Base-by-base conservation (phyloP, 2,888 invertebrate genomes). In the Ceraclea dissimilis region DNA sequence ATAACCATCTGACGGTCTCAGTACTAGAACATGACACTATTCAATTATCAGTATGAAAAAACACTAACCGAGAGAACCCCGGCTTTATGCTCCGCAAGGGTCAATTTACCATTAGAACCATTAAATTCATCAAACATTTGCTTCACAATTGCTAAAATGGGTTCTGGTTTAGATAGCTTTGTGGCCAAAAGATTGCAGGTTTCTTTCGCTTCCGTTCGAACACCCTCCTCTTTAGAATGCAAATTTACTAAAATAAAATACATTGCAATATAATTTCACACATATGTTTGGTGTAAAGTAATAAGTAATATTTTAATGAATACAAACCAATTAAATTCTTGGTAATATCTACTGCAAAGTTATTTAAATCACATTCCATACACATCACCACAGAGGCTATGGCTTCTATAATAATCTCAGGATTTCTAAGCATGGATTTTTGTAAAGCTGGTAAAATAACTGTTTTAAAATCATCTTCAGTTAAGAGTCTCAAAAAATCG, bases 351-450 rank as follows among this genome's bases (percentile, higher is more conserved):
- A 80, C 70, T 5, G 87, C 86, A 69, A 88, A 85, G 50, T 82
- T 81, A 67, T 91, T 92, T 21, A 95, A 76, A 67, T 91, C 88
- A 2, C 93, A 71, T 53, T 82, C 78, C 5, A 93, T 68, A 52
- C 84, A 84, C 6, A 79, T 78, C 20, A 95, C 71, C 58, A 94
- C 84, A 49, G 85, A 78, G 0, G 89, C 89, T 34, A 95, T 87
- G 17, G 86, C 84, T 69, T 88, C 83, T 18, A 95, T 79, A 60
- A 91, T 88, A 52, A 93, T 84, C 78, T 98, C 98, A 0, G 98
- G 96, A 73, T 91, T 95, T 51, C 98, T 77, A 22, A 98, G 76
- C 84, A 97, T 88, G 18, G 93, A 86, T 69, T 94, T 93, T 69
- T 93, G 91, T 54, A 95, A 75, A 1, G 92, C 86, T 1, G 96